Percentiles rank a stretch among this genome's conserved stretches.
Evolutionary conservation across 2,888 invertebrate species (phyloP).

Genomic region (Aphodius granarius): DNA sequence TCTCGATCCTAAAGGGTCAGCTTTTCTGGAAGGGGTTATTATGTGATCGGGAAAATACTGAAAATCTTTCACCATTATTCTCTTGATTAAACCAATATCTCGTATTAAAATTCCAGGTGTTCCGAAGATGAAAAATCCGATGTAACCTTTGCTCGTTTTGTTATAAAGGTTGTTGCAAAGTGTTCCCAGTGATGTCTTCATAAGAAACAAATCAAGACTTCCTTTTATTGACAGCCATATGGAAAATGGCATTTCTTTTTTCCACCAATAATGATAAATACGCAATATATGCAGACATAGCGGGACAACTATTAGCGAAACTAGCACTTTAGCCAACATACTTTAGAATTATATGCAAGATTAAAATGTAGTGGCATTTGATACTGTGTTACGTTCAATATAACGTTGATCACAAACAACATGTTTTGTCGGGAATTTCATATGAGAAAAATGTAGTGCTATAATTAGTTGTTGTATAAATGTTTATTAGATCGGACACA

Average conservation of each 20-base stretch:
- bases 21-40: constrained; percentile 46
- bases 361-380: too few species aligned
- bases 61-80: constrained; percentile 56
- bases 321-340: neutral
- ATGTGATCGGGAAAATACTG: constrained; percentile 55
- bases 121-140: constrained; percentile 57
- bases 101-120: constrained; percentile 54
- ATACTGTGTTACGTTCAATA: neutral
- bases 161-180: constrained; percentile 42
- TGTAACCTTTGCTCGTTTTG: constrained; percentile 42
- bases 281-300: neutral
- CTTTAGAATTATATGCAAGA: neutral
- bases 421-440: too few species aligned
- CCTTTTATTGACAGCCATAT: constrained; percentile 47
- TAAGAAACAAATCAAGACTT: constrained; percentile 45
- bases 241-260: neutral
- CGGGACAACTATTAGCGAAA: neutral
- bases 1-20: constrained; percentile 51
- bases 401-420: neutral
- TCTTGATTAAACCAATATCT: constrained; percentile 55
- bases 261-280: neutral
- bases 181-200: constrained; percentile 43
- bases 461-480: too few species aligned
- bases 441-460: too few species aligned
- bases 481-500: too few species aligned